Percentiles rank a stretch among this genome's conserved stretches.
These are phyloP conservation scores for Pelodiscus sinensis DNA, from an alignment of 2,113 vertebrate genomes.

Conservation along the genomic window DNA sequence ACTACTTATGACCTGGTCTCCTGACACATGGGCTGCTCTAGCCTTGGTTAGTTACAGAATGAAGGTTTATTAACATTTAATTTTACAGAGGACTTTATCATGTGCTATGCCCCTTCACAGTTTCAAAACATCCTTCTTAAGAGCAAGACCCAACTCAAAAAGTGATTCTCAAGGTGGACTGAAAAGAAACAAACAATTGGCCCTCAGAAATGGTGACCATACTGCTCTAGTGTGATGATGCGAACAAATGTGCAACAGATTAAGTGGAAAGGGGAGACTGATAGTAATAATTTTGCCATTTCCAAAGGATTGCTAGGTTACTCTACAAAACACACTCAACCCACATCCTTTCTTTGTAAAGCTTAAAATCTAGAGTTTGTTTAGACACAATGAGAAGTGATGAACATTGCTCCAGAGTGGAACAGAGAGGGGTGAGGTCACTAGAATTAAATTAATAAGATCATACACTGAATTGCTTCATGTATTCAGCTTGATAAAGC, in stretches of 20 bases:
- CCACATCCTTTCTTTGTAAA: background rate
- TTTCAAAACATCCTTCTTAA: background rate
- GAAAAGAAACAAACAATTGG: background rate
- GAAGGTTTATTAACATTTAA: background rate
- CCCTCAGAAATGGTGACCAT: too few species aligned
- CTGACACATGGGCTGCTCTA: background rate
- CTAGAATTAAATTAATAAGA: conserved; percentile 5
- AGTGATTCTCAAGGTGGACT: background rate
- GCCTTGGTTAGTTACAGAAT: background rate
- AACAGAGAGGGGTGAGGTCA: background rate
- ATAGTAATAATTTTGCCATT: background rate
- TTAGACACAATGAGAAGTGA: background rate
- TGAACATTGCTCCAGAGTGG: conserved; percentile 22
- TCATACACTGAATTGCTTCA: conserved; percentile 9
- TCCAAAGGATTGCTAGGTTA: background rate
- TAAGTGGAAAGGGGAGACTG: background rate
- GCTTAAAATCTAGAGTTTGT: conserved; percentile 28
- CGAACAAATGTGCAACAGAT: background rate
- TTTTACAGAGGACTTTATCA: background rate
- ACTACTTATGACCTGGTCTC: too few species aligned
- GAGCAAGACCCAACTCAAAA: background rate
- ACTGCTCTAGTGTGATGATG: background rate
- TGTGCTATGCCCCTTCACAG: background rate
- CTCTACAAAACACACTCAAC: background rate
- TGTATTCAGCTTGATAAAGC: background rate